Evolutionary conservation across 2,113 vertebrate species (phyloP).

Genomic region (Catharus bicknelli): DNA sequence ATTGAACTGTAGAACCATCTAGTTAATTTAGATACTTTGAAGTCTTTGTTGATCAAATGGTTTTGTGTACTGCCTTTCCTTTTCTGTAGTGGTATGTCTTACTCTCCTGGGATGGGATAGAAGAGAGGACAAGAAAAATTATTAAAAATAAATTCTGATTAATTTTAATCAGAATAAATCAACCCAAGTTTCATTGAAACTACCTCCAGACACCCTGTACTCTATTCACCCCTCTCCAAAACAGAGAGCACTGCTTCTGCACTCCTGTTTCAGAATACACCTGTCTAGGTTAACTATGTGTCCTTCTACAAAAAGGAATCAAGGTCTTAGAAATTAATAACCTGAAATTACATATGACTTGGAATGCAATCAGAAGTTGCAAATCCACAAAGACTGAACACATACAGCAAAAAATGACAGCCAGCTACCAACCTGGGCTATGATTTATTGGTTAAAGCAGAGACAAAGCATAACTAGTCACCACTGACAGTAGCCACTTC

Average conservation of each 20-base stretch:
- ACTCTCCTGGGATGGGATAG: slow-evolving; percentile 59
- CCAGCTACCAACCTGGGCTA: neutral
- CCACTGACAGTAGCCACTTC: neutral
- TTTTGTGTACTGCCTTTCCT: slow-evolving; percentile 75
- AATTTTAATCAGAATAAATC: neutral
- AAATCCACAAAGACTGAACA: neutral
- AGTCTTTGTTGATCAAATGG: slow-evolving; percentile 52
- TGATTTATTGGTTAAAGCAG: neutral
- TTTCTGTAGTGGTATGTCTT: slow-evolving; percentile 73
- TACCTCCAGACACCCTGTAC: neutral
- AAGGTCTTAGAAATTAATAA: neutral
- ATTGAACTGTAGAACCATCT: neutral
- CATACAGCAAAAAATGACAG: rapidly evolving
- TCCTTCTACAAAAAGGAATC: neutral
- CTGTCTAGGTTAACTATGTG: rapidly evolving
- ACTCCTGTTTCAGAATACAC: neutral
- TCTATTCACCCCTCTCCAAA: neutral
- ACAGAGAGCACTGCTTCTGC: neutral
- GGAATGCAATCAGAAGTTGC: neutral
- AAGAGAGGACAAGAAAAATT: neutral
- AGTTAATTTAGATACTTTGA: neutral
- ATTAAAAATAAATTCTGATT: too few species aligned
- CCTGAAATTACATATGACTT: neutral
- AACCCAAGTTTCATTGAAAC: neutral
- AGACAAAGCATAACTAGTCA: neutral